Conservation (phyloP, 2,113 vertebrate species). For the Morone chrysops region DNA sequence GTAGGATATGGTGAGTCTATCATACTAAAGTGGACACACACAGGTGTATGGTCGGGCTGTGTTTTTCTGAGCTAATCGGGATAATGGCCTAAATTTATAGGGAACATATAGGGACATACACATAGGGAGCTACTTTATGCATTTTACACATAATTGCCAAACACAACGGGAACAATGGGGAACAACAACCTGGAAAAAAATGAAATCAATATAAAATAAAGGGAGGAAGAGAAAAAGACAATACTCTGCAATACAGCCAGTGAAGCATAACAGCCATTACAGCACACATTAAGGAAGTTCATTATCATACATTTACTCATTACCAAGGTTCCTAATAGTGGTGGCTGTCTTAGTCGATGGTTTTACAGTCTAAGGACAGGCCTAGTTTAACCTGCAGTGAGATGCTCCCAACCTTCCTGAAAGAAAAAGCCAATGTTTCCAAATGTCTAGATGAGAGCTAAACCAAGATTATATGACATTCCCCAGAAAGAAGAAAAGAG, state of each 20-base stretch:
- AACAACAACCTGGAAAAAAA: neutral
- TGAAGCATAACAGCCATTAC: neutral
- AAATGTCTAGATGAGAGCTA: neutral
- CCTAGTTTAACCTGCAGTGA: neutral
- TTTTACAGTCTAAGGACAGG: neutral
- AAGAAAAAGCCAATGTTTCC: neutral
- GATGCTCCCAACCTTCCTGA: neutral
- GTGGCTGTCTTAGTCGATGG: neutral
- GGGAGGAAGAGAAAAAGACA: neutral
- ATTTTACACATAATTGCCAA: neutral
- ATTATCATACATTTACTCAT: conserved; percentile 13
- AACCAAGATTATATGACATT: neutral
- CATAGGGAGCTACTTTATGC: neutral
- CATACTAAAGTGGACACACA: conserved; percentile 8
- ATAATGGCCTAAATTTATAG: conserved; percentile 6
- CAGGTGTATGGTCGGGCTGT: neutral
- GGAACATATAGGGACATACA: neutral
- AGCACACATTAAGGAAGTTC: conserved; percentile 6
- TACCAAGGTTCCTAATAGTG: neutral
- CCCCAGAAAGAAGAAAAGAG: neutral
- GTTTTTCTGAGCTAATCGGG: neutral
- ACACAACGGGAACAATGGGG: neutral
- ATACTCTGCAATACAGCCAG: neutral
- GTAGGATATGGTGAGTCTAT: conserved; percentile 9
- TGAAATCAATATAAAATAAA: neutral